phyloP scores from a whole-genome alignment of 2,797 vertebrate genomes.

The Antrozous pallidus region DNA sequence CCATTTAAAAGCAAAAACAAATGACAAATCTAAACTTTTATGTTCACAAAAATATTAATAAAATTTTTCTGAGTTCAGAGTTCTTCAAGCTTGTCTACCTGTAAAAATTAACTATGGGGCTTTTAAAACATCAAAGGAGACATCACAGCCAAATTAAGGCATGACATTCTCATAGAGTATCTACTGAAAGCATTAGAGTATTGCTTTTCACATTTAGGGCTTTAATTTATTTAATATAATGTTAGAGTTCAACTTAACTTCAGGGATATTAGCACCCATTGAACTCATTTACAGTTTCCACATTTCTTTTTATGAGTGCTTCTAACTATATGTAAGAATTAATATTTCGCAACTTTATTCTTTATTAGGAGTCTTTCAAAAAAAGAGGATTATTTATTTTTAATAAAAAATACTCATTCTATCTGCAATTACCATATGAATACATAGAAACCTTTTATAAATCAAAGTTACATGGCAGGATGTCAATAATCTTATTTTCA shows the following conservation, averaged over 20 bases:
- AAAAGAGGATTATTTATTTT: neutral
- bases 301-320: neutral
- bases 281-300: neutral
- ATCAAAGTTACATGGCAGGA: neutral
- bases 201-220: neutral
- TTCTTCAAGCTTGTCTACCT: neutral
- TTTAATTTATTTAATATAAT: neutral
- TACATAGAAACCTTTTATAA: neutral
- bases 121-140: constrained; percentile 13
- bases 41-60: neutral
- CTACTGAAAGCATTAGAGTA: neutral
- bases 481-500: neutral
- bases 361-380: neutral
- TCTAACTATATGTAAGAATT: neutral
- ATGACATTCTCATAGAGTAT: too few species aligned
- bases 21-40: neutral
- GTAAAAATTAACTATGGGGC: neutral
- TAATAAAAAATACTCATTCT: neutral
- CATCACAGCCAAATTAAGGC: neutral
- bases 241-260: neutral
- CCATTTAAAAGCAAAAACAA: neutral
- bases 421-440: neutral
- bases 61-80: neutral
- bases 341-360: neutral
- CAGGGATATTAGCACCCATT: neutral